phyloP scores from a whole-genome alignment of 2,797 vertebrate species.

The Esox masquinongy region DNA sequence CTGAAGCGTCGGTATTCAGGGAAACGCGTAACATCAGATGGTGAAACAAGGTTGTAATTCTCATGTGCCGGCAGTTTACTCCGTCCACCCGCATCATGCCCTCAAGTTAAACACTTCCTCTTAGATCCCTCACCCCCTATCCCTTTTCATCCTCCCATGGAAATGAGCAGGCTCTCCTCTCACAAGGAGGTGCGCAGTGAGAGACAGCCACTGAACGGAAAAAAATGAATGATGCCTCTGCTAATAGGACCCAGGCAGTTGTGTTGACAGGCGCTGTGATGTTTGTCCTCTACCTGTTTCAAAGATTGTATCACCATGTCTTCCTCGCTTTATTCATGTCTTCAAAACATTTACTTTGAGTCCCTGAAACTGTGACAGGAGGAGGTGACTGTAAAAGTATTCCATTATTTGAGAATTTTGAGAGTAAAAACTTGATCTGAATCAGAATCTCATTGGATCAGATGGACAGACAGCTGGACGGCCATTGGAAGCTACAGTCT shows the following conservation, averaged over 20 bases:
- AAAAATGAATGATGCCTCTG: constrained; percentile 33
- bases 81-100: constrained; percentile 14
- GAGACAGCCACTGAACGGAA: constrained; percentile 2
- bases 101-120: constrained; percentile 39
- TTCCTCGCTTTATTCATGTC: neutral
- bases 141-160: constrained; percentile 43
- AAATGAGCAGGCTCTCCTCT: constrained; percentile 15
- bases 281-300: neutral
- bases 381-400: neutral
- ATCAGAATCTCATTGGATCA: neutral
- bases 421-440: neutral
- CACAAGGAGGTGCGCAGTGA: neutral
- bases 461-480: no score
- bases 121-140: constrained; percentile 32
- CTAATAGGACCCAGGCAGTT: constrained; percentile 26
- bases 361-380: constrained; percentile 11
- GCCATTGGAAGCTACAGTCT: no score
- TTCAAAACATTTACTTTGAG: constrained; percentile 21
- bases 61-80: constrained; percentile 34
- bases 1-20: neutral
- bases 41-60: constrained; percentile 37
- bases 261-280: constrained; percentile 12
- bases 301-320: neutral
- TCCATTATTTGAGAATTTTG: neutral
- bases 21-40: constrained; percentile 10